Evolutionary conservation across 1,140 invertebrate genomes (phyloP), one percentile per base, ranked within the genome.

Genomic region (Epicauta chinensis): DNA sequence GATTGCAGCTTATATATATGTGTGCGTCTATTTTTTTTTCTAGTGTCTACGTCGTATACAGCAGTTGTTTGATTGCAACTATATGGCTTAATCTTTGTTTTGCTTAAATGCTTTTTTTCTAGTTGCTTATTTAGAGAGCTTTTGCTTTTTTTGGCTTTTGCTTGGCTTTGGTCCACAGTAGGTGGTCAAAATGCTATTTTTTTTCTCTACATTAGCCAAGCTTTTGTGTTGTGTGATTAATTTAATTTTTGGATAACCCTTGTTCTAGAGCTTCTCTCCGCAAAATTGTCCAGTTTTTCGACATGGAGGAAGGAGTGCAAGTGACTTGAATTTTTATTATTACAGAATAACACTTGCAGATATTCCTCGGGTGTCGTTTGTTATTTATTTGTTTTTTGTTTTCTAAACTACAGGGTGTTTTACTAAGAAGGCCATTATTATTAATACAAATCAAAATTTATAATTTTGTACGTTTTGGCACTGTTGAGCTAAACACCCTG

Each of bases 221-320:
- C 49, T 60, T 53, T 50, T 59, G n/a, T n/a, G 51, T 60, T 51
- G 37, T 59, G 52, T 44, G 53, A 34, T 34, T 34, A 47, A 29
- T 56, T 49, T 50, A 51, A 54, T 58, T 60, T 63, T 66, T 66
- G 64, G 64, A 66, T 66, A 66, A 66, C 64, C 64, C 64, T 64
- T 63, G 42, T 63, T 64, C 62, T 66, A 63, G 60, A 66, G 64
- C 64, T 64, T 63, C 3, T n/a, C n/a, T 11, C 58, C 62, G 60
- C 62, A 64, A 37, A 51, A n/a, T n/a, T n/a, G n/a, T n/a, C n/a
- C n/a, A n/a, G n/a, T n/a, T 57, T 23, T 23, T 23, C 17, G 32
- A 53, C 62, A 55, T 52, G 30, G 55, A 58, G 53, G 45, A 51
- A 34, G 55, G 23, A 17, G 37, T 37, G 55, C 39, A 3, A 34